These are phyloP conservation scores for Eulithis prunata DNA, from an alignment of 2,888 invertebrate species.

Conservation along the genomic window DNA sequence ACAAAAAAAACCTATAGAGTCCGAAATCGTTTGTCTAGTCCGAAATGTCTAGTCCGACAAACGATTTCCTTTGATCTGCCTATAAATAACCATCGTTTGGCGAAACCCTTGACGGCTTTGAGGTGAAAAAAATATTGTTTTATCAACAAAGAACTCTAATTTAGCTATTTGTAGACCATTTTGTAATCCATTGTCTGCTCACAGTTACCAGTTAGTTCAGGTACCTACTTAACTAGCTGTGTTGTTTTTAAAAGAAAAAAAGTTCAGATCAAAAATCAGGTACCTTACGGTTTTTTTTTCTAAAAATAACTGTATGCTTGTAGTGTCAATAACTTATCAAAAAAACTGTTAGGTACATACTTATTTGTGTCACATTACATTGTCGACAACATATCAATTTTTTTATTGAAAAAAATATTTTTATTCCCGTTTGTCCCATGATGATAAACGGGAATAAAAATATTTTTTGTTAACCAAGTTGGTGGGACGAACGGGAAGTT, in stretches of 20 bases:
- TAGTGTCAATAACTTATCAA: neutral
- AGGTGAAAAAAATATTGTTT: slow-evolving; percentile 38
- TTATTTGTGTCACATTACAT: no score
- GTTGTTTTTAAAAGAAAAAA: neutral
- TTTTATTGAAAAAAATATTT: no score
- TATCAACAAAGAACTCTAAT: slow-evolving; percentile 35
- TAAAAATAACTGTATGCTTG: neutral
- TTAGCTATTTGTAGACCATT: slow-evolving; percentile 12
- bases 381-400: no score
- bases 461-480: no score
- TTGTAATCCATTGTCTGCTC: slow-evolving; percentile 1
- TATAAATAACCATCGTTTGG: slow-evolving; percentile 38
- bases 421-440: no score
- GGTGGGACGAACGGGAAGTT: no score
- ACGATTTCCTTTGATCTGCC: slow-evolving; percentile 39
- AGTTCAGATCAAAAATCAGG: neutral
- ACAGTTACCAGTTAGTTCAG: no score
- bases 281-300: neutral
- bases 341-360: no score
- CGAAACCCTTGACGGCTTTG: slow-evolving; percentile 30
- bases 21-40: slow-evolving; percentile 1
- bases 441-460: no score
- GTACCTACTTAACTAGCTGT: neutral
- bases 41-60: slow-evolving; percentile 13
- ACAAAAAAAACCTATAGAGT: slow-evolving; percentile 9